These are phyloP conservation scores for Tenthredo distinguenda DNA, from an alignment of 2,888 invertebrate genomes.

Conservation along the genomic window DNA sequence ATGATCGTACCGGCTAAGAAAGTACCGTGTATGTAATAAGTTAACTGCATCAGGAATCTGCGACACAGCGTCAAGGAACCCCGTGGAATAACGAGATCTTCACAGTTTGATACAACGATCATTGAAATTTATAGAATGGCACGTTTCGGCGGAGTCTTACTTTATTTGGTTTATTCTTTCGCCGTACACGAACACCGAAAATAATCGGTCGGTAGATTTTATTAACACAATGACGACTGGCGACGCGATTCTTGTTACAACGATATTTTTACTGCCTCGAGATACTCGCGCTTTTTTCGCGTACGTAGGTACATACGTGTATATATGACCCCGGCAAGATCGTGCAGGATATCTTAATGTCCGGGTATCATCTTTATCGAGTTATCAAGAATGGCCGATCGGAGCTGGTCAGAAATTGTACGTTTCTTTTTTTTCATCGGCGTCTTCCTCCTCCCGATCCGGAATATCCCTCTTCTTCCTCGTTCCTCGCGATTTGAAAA, in stretches of 20 bases:
- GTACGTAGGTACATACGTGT: too few species aligned
- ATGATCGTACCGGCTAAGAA: background rate
- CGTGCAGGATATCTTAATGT: background rate
- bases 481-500: constrained; percentile 53
- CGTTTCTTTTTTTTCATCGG: background rate
- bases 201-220: constrained; percentile 30
- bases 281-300: background rate
- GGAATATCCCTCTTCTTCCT: constrained; percentile 35
- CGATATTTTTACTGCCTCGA: constrained; percentile 18
- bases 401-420: background rate
- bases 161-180: background rate
- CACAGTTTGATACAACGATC: constrained; percentile 22
- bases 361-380: background rate
- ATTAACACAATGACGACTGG: background rate
- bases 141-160: background rate
- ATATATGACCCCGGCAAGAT: background rate
- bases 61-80: background rate
- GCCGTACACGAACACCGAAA: constrained; percentile 10
- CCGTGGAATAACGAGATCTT: constrained; percentile 23
- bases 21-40: background rate
- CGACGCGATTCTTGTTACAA: constrained; percentile 28
- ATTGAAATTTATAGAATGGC: constrained; percentile 45
- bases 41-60: background rate
- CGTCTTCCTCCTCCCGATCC: background rate
- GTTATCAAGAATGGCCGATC: background rate